phyloP scores from a whole-genome alignment of 2,888 invertebrate genomes.

The Parnassius glacialis region DNA sequence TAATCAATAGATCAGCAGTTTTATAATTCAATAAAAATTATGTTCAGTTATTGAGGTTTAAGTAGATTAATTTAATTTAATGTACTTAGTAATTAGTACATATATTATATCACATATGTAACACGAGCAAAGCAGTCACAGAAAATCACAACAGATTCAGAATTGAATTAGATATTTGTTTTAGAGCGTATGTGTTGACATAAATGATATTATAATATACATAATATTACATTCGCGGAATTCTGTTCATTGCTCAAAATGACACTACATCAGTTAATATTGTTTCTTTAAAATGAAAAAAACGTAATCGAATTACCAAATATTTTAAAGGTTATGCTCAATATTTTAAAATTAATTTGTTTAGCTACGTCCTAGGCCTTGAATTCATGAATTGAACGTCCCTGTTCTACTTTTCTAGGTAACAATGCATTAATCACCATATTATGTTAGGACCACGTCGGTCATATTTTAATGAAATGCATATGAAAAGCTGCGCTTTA shows the following conservation, averaged over 20 bases:
- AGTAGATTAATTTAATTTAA: no score
- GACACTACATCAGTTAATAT: no score
- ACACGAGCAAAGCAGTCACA: background rate
- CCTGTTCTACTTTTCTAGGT: slow-evolving; percentile 75
- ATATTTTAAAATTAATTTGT: slow-evolving; percentile 58
- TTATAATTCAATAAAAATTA: no score
- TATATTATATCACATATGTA: background rate
- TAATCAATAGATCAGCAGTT: no score
- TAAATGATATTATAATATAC: no score
- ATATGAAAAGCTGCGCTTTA: background rate
- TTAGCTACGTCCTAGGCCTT: slow-evolving; percentile 65
- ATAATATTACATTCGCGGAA: no score
- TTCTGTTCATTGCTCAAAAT: no score
- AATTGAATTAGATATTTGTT: no score
- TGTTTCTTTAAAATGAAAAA: background rate
- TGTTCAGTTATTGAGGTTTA: no score
- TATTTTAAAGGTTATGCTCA: slow-evolving; percentile 22
- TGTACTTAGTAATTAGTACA: no score
- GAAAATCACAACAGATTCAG: background rate
- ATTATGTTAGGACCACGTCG: slow-evolving; percentile 40
- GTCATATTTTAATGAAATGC: slow-evolving; percentile 17
- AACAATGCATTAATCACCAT: slow-evolving; percentile 69
- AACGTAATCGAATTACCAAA: slow-evolving; percentile 14
- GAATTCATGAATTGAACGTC: slow-evolving; percentile 71
- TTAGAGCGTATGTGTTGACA: no score